Evolutionary conservation across 2,113 vertebrate genomes (phyloP).

Genomic region (Chelonoidis abingdonii): DNA sequence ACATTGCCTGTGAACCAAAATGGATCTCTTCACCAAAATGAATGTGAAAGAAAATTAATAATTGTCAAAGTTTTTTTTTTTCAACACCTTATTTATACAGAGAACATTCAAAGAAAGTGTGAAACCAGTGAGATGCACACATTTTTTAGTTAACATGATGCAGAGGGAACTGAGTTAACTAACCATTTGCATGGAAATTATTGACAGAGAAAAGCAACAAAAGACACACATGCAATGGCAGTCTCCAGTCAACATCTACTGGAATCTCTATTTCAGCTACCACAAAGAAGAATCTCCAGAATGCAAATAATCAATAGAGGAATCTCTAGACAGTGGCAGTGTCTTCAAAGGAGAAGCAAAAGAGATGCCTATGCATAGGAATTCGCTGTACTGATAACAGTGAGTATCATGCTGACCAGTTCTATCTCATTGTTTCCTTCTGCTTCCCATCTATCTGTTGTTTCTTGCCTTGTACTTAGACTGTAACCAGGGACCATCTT

Average conservation of each 20-base stretch:
- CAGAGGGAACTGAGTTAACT: neutral
- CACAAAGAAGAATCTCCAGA: neutral
- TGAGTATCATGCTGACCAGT: neutral
- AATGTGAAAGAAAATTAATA: neutral
- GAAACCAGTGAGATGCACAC: neutral
- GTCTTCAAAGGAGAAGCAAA: neutral
- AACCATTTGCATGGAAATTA: neutral
- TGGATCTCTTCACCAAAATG: neutral
- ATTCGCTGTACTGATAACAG: neutral
- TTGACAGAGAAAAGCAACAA: neutral
- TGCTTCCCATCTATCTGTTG: neutral
- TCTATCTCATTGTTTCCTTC: neutral
- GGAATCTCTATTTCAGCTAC: neutral
- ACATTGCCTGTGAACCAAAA: neutral
- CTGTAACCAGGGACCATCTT: neutral
- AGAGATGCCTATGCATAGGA: rapidly evolving
- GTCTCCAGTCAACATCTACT: neutral
- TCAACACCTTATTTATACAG: too few species aligned
- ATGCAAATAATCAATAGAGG: neutral
- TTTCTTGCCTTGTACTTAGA: neutral
- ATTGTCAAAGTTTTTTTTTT: too few species aligned
- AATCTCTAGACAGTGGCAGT: neutral
- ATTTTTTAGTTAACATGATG: neutral
- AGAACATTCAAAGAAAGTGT: neutral
- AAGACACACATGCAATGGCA: neutral